Base-by-base conservation (phyloP, 2,888 invertebrate species). In the Melieria picta region DNA sequence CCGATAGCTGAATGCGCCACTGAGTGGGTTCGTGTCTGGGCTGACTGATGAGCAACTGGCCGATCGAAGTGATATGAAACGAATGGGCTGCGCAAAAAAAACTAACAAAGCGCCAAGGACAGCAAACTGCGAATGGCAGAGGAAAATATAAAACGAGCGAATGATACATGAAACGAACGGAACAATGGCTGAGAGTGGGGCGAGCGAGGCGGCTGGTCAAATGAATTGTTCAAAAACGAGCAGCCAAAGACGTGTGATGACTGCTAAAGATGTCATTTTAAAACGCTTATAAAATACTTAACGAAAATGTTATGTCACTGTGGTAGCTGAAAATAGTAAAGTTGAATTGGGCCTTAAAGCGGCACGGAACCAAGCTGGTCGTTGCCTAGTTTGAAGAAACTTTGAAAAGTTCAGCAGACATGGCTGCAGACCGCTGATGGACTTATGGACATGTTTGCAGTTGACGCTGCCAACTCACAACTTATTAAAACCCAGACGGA, bases 231-330 rank as follows among this genome's bases (percentile, higher is more conserved):
- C 30, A 30, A 30, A 66, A 66, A 66, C 66, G 66, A 66, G 66
- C 58, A 66, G 66, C 60, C 58, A 66, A 66, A 66, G 60, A 66
- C 66, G 66, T 66, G 66, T 47, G n/a, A 60, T 43, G 66, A 66
- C 58, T 66, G 5, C 7, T 13, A 66, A 66, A 58, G 57, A 42
- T 42, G 48, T 46, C 42, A 66, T 66, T 66, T 48, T 16, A 50
- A 65, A 65, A 65, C 64, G 55, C 55, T 65, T 65, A 65, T 43
- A 55, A 42, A 55, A 55, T 30, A 55, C 55, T 7, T 11, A 63
- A 16, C 30, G 30, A 16, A 50, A 48, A 48, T 48, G 42, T 7
- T 7, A 42, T 48, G 30, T 6, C 50, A 30, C 30, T 30, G 30
- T 2, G 30, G 30, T 30, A 2, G 3, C 30, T 30, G 30, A 30